Percentiles rank a stretch among this genome's conserved stretches.
phyloP scores from a whole-genome alignment of 2,888 invertebrate species.

The Platycnemis pennipes region DNA sequence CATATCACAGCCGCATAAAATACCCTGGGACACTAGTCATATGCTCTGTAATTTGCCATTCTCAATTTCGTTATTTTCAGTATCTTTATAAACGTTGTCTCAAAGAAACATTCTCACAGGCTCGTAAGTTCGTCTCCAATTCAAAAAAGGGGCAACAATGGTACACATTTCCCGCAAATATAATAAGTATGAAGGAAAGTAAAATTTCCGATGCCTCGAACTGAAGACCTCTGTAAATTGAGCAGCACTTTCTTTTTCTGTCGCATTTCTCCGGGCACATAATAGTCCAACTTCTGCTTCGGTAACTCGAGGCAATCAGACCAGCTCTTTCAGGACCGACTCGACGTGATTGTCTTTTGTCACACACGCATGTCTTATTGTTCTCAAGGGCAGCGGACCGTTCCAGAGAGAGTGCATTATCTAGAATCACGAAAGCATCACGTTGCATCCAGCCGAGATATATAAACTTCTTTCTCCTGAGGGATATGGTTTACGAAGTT shows the following conservation, averaged over 20 bases:
- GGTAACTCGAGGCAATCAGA: background rate
- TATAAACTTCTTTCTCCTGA: background rate
- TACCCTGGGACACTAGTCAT: too few relatives aligned
- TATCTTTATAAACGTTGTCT: background rate
- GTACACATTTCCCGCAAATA: background rate
- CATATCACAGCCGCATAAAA: too few relatives aligned
- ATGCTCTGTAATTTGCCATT: background rate
- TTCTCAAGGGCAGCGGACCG: constrained; percentile 2
- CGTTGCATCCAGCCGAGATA: background rate
- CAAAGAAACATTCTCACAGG: background rate
- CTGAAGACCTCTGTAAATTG: background rate
- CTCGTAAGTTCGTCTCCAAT: background rate
- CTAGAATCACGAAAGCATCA: constrained; percentile 46
- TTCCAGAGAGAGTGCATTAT: background rate
- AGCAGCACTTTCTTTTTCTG: constrained; percentile 26
- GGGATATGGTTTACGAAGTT: background rate
- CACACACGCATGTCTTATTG: background rate
- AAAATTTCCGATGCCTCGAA: background rate
- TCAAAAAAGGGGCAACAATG: background rate
- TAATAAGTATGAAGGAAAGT: background rate
- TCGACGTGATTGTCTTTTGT: constrained; percentile 56
- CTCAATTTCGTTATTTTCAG: background rate
- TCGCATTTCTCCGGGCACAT: background rate
- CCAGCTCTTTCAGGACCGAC: background rate
- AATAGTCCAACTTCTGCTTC: background rate